Percentiles rank a stretch among this genome's conserved stretches.
phyloP scores from a whole-genome alignment of 2,797 vertebrate genomes.

The Setipinna tenuifilis region DNA sequence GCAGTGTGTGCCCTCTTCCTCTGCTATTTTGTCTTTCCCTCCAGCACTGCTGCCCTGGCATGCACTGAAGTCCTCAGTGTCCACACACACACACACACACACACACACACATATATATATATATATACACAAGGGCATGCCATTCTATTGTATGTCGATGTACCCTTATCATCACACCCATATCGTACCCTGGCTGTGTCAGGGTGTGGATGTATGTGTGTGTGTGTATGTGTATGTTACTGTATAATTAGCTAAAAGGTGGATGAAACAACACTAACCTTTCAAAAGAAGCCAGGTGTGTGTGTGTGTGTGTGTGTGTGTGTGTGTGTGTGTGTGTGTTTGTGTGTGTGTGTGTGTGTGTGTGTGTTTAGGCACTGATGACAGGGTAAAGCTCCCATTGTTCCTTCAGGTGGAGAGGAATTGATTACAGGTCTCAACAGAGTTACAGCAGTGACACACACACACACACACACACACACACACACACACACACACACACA shows the following conservation, averaged over 20 bases:
- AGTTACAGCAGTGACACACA: neutral
- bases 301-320: neutral
- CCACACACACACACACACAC: neutral
- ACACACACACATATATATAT: neutral
- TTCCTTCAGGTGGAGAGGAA: slow-evolving; percentile 65
- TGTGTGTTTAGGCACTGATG: slow-evolving; percentile 42
- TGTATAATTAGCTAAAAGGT: neutral
- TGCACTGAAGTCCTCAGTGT: neutral
- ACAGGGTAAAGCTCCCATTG: slow-evolving; percentile 61
- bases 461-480: slow-evolving; percentile 19
- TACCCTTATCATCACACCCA: neutral
- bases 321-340: neutral
- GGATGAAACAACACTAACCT: slow-evolving; percentile 19
- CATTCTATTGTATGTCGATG: neutral
- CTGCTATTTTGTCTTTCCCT: neutral
- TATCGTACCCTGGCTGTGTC: neutral
- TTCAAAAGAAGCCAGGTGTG: slow-evolving; percentile 47
- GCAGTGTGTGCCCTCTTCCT: neutral
- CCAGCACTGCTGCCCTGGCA: neutral
- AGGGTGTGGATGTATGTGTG: neutral
- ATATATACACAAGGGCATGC: neutral
- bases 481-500: neutral
- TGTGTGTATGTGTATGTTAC: neutral
- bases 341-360: neutral
- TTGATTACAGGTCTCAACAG: slow-evolving; percentile 34